These are phyloP conservation scores for Alouatta palliata DNA, from an alignment of 2,113 vertebrate species.

Conservation along the genomic window DNA sequence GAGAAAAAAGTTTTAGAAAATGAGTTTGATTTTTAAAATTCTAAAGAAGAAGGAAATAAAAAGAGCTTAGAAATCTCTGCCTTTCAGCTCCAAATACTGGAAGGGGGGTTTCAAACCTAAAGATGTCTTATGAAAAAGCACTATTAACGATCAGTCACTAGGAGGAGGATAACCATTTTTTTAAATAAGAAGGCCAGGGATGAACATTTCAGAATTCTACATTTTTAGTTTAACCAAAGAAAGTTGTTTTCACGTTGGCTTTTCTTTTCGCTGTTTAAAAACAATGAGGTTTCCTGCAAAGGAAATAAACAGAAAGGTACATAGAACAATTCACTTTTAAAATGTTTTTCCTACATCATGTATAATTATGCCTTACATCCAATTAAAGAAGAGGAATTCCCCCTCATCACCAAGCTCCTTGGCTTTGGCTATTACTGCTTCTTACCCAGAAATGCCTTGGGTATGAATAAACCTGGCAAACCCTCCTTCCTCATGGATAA, in stretches of 20 bases:
- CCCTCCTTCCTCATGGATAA: slow-evolving; percentile 56
- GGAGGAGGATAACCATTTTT: slow-evolving; percentile 34
- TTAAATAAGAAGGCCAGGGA: neutral
- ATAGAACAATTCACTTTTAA: neutral
- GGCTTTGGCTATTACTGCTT: slow-evolving; percentile 34
- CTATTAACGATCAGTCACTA: neutral
- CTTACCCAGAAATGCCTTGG: slow-evolving; percentile 67
- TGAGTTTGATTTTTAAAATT: neutral
- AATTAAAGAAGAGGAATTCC: neutral
- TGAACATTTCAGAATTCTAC: neutral
- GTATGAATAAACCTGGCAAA: slow-evolving; percentile 77
- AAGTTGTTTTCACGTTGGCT: neutral
- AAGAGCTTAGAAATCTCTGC: neutral
- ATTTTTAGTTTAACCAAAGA: neutral
- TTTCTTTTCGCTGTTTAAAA: neutral
- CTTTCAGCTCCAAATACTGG: neutral
- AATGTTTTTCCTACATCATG: neutral
- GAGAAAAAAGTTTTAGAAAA: slow-evolving; percentile 16
- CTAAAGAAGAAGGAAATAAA: neutral
- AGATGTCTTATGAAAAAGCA: neutral
- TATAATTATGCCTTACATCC: neutral
- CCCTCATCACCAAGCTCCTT: neutral
- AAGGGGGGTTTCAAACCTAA: neutral
- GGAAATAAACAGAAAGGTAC: neutral
- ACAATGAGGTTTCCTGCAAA: neutral